phyloP scores from a whole-genome alignment of 2,113 vertebrate genomes.

The Rhadina sibilatrix region DNA sequence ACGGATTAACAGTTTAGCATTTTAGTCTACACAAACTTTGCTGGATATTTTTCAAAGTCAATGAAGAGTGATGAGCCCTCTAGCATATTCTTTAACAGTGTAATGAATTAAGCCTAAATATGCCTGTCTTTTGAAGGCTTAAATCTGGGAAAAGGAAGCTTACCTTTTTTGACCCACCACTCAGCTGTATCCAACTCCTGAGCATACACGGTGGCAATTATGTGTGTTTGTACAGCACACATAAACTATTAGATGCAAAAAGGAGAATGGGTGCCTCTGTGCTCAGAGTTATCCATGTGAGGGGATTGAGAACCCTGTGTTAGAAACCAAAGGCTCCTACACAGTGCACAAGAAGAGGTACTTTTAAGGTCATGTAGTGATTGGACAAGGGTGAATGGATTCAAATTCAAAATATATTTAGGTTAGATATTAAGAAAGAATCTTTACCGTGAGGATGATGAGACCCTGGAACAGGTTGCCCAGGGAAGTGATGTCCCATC shows the following conservation, averaged over 20 bases:
- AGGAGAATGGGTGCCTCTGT: not conserved
- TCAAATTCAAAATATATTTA: not conserved
- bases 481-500: not conserved
- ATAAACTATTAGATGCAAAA: not conserved
- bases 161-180: not conserved
- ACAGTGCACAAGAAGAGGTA: too few relatives aligned
- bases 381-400: accelerated
- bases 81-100: not conserved
- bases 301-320: not conserved
- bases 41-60: not conserved
- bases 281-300: not conserved
- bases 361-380: not conserved
- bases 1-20: not conserved
- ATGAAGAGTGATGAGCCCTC: not conserved
- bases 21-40: not conserved
- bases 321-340: not conserved
- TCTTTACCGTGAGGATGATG: not conserved
- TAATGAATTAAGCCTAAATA: not conserved
- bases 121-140: not conserved
- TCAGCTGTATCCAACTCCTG: not conserved
- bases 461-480: not conserved
- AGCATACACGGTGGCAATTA: accelerated
- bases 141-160: not conserved
- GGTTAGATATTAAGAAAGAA: not conserved
- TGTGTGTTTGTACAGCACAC: not conserved